phyloP scores from a whole-genome alignment of 2,113 vertebrate species.

The Stigmatopora nigra region DNA sequence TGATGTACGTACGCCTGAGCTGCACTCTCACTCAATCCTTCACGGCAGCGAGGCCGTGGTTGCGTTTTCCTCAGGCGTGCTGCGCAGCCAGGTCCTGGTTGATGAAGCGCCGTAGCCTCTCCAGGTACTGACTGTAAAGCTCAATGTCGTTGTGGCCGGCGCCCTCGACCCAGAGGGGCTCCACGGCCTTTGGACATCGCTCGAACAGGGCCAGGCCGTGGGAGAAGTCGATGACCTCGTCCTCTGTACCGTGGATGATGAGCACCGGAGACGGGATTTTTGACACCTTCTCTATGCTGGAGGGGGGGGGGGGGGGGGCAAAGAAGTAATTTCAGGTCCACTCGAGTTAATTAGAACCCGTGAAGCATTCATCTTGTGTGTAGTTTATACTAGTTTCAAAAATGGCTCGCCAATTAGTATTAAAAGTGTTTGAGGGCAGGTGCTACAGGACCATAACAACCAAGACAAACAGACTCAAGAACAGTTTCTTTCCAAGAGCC shows the following conservation, averaged over 20 bases:
- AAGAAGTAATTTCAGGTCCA: not conserved
- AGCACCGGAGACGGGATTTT: constrained; percentile 95
- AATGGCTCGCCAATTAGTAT: no score
- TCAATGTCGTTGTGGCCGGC: constrained; percentile 98
- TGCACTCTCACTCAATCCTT: constrained; percentile 6
- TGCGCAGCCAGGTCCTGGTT: constrained; percentile 86
- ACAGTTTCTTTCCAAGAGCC: no score
- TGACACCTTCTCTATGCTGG: constrained; percentile 95
- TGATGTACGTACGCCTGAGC: constrained; percentile 18
- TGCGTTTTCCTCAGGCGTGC: constrained; percentile 56
- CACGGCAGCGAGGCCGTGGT: constrained; percentile 36
- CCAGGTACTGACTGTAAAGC: constrained; percentile 98
- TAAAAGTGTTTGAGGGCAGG: no score
- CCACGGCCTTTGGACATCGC: constrained; percentile 94
- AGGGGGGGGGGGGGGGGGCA: constrained; percentile 29
- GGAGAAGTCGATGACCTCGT: constrained; percentile 98
- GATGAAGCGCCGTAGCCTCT: constrained; percentile 94
- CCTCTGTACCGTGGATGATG: constrained; percentile 96
- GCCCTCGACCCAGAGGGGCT: constrained; percentile 97
- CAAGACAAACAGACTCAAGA: no score
- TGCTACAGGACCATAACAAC: no score
- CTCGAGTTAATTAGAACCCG: not conserved
- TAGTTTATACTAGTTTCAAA: no score
- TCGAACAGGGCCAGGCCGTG: constrained; percentile 92
- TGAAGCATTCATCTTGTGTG: no score